Conservation (phyloP, 2,113 vertebrate genomes). For the Protomyctophum bolini region DNA sequence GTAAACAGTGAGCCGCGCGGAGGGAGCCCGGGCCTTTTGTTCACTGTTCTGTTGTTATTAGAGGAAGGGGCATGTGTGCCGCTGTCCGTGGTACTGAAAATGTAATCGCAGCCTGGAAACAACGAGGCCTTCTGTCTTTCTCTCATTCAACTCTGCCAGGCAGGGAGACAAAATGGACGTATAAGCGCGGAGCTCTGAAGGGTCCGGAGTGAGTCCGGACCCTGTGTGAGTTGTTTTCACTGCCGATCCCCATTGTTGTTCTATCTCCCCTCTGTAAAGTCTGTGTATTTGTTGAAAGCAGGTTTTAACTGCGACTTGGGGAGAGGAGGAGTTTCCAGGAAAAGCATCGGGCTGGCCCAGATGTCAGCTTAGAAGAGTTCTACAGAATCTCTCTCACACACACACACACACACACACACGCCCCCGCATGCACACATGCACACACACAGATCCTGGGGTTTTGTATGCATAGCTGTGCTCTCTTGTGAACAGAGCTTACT, state of each 20-base stretch:
- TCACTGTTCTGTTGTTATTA: not conserved
- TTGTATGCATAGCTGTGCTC: constrained; percentile 74
- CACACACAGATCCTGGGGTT: constrained; percentile 63
- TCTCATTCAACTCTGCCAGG: not conserved
- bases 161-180: not conserved
- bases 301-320: constrained; percentile 55
- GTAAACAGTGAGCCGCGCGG: no score
- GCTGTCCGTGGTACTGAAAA: not conserved
- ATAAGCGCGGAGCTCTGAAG: not conserved
- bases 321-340: constrained; percentile 61
- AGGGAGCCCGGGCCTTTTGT: not conserved
- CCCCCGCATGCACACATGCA: not conserved
- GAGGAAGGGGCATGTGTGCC: not conserved
- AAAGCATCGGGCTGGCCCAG: constrained; percentile 68
- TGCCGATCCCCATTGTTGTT: constrained; percentile 29
- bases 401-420: constrained; percentile 5
- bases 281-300: constrained; percentile 52
- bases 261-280: constrained; percentile 31
- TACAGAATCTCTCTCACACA: constrained; percentile 51
- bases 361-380: constrained; percentile 73
- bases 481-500: constrained; percentile 76
- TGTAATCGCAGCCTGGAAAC: not conserved
- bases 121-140: not conserved
- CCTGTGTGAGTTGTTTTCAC: constrained; percentile 25
- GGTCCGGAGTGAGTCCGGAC: constrained; percentile 10